Evolutionary conservation across 2,113 vertebrate species (phyloP), one percentile per base, ranked within the genome.

Genomic region (Pipa parva): DNA sequence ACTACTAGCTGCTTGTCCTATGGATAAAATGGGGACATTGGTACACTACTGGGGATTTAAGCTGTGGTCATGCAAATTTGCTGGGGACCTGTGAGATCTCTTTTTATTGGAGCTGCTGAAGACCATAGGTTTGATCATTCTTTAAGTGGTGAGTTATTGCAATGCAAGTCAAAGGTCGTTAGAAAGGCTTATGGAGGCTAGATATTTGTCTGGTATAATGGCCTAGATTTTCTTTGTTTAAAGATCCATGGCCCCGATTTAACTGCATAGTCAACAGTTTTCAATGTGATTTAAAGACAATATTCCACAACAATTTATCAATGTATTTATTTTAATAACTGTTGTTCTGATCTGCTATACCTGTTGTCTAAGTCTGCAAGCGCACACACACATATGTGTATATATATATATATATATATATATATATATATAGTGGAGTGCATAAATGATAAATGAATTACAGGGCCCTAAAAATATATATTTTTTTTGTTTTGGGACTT

Each of bases 61-160:
- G 77, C 80, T 79, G 77, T 78, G 79, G 86, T 82, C 81, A 80
- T 81, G 81, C 81, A 82, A 81, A 76, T 73, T 33, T 56, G 74
- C 75, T 71, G 61, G 72, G 81, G 90, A 90, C 77, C 89, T 86
- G 77, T 83, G 75, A 85, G 84, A 73, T 87, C 83, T 79, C 76
- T 90, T 80, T 73, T 79, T 64, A 81, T 76, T 80, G 81, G 81
- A 87, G 84, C 87, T 88, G 83, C 89, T 86, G 79, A 77, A 90
- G 87, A 78, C 63, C 84, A 86, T 95, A 95, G 87, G 85, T 83
- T 88, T 90, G 90, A 93, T 97, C 95, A 93, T 96, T 98, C 95
- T 97, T 97, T 99, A 98, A 98, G 94, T 85, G 93, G 91, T 93
- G 93, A 89, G 92, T 94, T 95, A 94, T 92, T 88, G 91, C 91